Evolutionary conservation across 2,888 invertebrate genomes (phyloP).

Genomic region (Macaria liturata): DNA sequence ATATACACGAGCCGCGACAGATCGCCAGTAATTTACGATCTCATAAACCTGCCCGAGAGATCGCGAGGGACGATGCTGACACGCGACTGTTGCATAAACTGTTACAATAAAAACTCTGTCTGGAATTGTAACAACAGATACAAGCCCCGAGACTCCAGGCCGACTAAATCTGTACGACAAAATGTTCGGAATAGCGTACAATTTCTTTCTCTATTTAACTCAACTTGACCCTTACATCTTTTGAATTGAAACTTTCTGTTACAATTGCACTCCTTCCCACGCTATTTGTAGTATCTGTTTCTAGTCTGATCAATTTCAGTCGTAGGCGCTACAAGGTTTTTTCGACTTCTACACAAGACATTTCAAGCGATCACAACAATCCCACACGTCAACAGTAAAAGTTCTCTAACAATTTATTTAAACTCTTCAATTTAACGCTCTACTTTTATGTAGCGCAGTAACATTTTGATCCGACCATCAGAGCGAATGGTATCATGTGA

Average conservation of each 20-base stretch:
- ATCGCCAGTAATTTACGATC: conserved; percentile 69
- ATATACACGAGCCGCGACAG: conserved; percentile 61
- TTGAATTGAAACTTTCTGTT: too few relatives aligned
- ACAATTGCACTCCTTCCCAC: too few relatives aligned
- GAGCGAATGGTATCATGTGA: conserved; percentile 1
- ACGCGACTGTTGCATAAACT: conserved; percentile 37
- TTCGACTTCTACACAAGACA: too few relatives aligned
- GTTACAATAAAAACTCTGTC: conserved; percentile 23
- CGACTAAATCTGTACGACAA: neutral
- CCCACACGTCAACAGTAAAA: neutral
- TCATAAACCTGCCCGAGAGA: conserved; percentile 64
- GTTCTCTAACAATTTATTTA: neutral
- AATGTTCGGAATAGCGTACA: too few relatives aligned
- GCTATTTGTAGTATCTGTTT: too few relatives aligned
- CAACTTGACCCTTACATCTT: too few relatives aligned
- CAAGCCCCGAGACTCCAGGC: conserved; percentile 5
- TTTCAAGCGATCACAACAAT: too few relatives aligned
- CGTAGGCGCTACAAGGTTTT: too few relatives aligned
- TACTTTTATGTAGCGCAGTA: conserved; percentile 2
- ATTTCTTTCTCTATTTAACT: too few relatives aligned
- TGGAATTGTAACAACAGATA: conserved; percentile 14
- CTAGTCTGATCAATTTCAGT: too few relatives aligned
- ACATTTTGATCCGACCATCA: conserved; percentile 1
- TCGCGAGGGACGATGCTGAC: conserved; percentile 51
- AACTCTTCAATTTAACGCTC: conserved; percentile 1